These are phyloP conservation scores for Passer montanus DNA, from an alignment of 2,113 vertebrate species.

Conservation along the genomic window DNA sequence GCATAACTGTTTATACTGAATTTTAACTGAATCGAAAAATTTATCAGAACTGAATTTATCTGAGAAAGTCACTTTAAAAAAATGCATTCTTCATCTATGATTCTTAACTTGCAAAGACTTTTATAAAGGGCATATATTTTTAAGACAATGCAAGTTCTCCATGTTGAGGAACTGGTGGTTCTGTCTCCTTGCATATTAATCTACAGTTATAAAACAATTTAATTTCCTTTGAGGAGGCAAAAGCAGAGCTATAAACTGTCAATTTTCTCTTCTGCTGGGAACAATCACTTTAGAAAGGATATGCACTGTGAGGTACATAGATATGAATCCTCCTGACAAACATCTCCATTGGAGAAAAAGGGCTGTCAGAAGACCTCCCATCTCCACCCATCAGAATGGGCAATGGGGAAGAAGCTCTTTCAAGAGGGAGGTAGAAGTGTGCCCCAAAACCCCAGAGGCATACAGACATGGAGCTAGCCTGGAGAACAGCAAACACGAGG, in stretches of 20 bases:
- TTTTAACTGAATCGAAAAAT: background rate
- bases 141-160: constrained; percentile 20
- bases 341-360: constrained; percentile 36
- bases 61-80: constrained; percentile 5
- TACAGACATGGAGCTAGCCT: background rate
- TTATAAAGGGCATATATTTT: constrained; percentile 16
- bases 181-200: constrained; percentile 41
- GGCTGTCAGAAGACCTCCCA: constrained; percentile 30
- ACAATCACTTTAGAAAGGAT: background rate
- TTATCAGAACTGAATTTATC: background rate
- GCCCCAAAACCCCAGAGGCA: background rate
- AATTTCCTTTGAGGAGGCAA: constrained; percentile 15
- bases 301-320: constrained; percentile 11
- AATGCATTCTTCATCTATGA: background rate
- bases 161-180: constrained; percentile 11
- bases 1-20: background rate
- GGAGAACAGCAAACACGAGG: background rate
- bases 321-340: background rate
- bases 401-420: constrained; percentile 11
- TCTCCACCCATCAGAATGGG: background rate
- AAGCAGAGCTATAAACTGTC: constrained; percentile 19
- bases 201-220: constrained; percentile 41
- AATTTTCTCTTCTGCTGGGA: constrained; percentile 21
- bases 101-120: constrained; percentile 33
- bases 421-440: constrained; percentile 51